Evolutionary conservation across 1,140 invertebrate genomes (phyloP), one percentile per base, ranked within the genome.

Genomic region (Lysiphlebus fabarum): DNA sequence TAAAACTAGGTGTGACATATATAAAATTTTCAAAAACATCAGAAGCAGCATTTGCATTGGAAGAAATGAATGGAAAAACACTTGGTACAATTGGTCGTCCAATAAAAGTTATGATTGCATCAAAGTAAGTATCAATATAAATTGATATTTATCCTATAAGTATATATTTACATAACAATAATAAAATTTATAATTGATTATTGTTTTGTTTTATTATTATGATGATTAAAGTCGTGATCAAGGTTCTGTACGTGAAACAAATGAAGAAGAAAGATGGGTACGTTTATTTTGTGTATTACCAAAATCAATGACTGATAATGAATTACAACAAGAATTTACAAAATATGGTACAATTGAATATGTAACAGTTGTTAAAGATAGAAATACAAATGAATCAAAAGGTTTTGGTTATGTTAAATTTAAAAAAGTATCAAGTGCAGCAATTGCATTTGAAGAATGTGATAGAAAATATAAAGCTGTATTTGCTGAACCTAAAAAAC

Each of bases 341-440:
- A 83, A 88, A 68, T 96, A 87, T 83, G 94, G 93, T 0, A 83
- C 89, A 47, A 86, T 96, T 45, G 91, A 94, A 56, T 89, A 88
- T 69, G 89, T 91, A 2, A 88, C 86, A 36, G 84, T 95, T 49
- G 87, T 95, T 9, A 87, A 85, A 67, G 92, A 96, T 72, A 87
- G 87, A 75, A 83, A 84, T 36, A 91, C 91, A 11, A 88, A 88
- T 63, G 85, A 90, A 65, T 91, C 87, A 60, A 96, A 95, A 82
- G 93, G 93, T 8, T 93, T 95, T 78, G 95, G 90, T 43, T 97
- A 95, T 76, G 90, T 97, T 2, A 90, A 92, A 68, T 96, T 87
- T 73, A 84, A 84, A 66, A 88, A 86, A 71, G 85, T 92, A 70
- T 89, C 90, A 44, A 88, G 93, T 79, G 91, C 93, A 6, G 94